Evolutionary conservation across 2,113 vertebrate genomes (phyloP), one percentile per base, ranked within the genome.

Genomic region (Menidia beryllina): DNA sequence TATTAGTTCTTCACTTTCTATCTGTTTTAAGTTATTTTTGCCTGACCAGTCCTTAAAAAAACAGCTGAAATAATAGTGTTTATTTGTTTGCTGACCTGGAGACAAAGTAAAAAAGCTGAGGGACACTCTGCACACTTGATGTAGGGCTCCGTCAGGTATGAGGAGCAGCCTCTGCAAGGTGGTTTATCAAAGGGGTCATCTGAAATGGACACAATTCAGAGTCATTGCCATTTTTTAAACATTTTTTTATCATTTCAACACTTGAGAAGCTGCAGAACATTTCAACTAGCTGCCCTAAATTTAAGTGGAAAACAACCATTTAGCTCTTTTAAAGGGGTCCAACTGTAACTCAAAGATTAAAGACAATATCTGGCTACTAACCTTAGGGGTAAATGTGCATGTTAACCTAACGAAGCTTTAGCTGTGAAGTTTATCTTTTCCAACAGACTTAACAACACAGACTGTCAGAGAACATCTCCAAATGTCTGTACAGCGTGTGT

Each of bases 51-150:
- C 30, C 10, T 6, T 8, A 34, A 3, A 56, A 17, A 34, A 64
- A 51, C 6, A 34, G 50, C 12, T 41, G 0, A 25, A 3, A 55
- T 0, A 12, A 0, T 6, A 50, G 1, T 23, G 30, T 11, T 66
- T 2, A 48, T 34, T 49, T 23, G 21, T 3, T 0, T 0, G 38
- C 75, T 68, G 0, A 98, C 98, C 96, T 99, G 98, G 68, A 99
- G 94, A 63, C 98, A 99, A 13, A 99, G 94, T 27, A 98, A 87
- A 74, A 99, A 95, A 38, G 95, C 93, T 54, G 97, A 94, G 0
- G 98, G 97, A 62, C 98, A 99, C 82, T 99, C 97, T 0, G 97
- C 97, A 90, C 97, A 99, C 67, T 98, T 99, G 50, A 99, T 96
- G 25, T 98, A 99, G 0, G 97, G 98, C 78, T 99, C 98, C 1